phyloP scores from a whole-genome alignment of 2,888 invertebrate genomes.

The Caenorhabditis sp. region DNA sequence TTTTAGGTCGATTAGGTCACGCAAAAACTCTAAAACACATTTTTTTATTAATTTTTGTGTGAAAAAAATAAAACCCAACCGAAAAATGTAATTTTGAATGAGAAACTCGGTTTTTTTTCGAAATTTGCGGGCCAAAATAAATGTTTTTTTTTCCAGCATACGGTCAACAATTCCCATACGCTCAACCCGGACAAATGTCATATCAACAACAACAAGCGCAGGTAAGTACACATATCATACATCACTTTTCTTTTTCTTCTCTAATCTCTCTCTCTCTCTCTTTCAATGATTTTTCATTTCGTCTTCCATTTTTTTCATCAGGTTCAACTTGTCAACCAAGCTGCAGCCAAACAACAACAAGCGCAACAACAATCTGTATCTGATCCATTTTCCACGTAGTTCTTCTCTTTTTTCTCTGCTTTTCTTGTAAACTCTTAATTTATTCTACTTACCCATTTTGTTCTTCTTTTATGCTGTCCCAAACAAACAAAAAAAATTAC shows the following conservation, averaged over 20 bases:
- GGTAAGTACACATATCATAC: not conserved
- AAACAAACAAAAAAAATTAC: not conserved
- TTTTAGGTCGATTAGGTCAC: too few relatives aligned
- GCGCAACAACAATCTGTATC: slow-evolving; percentile 24
- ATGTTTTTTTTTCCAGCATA: slow-evolving; percentile 4
- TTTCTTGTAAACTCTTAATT: not conserved
- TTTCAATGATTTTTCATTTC: too few relatives aligned
- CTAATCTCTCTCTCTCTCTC: not conserved
- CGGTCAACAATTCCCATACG: slow-evolving; percentile 14
- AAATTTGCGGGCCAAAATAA: not conserved
- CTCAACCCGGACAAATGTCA: slow-evolving; percentile 11
- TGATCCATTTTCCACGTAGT: slow-evolving; percentile 23
- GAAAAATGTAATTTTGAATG: too few relatives aligned
- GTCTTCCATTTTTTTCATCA: not conserved
- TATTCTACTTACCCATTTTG: slow-evolving; percentile 8
- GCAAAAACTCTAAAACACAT: too few relatives aligned
- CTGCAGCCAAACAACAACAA: slow-evolving; percentile 31
- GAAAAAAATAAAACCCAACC: too few relatives aligned
- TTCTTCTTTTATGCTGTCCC: not conserved
- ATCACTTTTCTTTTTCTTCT: not conserved
- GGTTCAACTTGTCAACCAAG: slow-evolving; percentile 34
- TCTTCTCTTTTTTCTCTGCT: slow-evolving; percentile 10
- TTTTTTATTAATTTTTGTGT: too few relatives aligned
- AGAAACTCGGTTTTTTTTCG: too few relatives aligned
- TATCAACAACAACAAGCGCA: slow-evolving; percentile 32